phyloP scores from a whole-genome alignment of 2,888 invertebrate genomes.

The Nemurella pictetii region DNA sequence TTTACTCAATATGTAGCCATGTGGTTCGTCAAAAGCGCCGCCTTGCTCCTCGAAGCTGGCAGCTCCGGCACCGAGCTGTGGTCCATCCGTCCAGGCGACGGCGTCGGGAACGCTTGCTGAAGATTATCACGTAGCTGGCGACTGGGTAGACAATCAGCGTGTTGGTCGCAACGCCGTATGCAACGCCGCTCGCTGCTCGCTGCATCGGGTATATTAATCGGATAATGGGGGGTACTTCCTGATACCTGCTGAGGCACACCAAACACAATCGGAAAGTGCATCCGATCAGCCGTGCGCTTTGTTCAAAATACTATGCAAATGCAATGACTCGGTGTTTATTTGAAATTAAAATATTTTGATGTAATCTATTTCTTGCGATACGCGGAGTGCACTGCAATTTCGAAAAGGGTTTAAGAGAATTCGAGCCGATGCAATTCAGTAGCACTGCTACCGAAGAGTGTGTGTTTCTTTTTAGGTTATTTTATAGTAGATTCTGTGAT shows the following conservation, averaged over 20 bases:
- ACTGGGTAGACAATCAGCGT: not conserved
- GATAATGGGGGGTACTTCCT: not conserved
- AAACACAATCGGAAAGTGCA: not conserved
- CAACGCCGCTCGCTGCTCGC: no score
- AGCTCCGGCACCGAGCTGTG: no score
- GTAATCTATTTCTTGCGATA: not conserved
- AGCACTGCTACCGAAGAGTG: not conserved
- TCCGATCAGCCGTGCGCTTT: not conserved
- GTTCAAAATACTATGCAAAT: not conserved
- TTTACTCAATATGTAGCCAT: no score
- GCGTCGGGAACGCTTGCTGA: not conserved
- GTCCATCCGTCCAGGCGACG: no score
- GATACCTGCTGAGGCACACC: not conserved
- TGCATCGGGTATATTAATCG: not conserved
- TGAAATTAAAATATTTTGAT: not conserved
- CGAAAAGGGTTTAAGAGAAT: not conserved
- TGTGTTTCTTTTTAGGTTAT: not conserved
- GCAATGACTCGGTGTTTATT: not conserved
- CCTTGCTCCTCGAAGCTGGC: no score
- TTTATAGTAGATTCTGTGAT: not conserved
- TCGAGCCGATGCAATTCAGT: not conserved
- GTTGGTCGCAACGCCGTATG: not conserved
- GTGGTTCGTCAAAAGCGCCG: not conserved
- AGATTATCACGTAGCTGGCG: not conserved
- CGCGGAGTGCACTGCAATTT: not conserved